A percentile compares a stretch with the other conserved stretches of the same genome.
phyloP scores from a whole-genome alignment of 2,797 vertebrate species.

The Enteromius anoplus region DNA sequence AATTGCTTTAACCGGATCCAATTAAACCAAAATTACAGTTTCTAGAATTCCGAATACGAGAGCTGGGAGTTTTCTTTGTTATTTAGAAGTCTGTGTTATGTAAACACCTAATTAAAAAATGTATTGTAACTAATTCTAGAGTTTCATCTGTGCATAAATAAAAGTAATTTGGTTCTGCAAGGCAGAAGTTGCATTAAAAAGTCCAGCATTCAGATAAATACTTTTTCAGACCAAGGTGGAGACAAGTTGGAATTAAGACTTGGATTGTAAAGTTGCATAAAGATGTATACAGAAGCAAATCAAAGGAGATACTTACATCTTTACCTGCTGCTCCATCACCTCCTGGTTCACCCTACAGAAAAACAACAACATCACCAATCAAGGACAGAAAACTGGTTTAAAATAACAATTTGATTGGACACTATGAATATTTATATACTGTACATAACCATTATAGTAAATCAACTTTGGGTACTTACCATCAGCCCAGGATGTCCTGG shows the following conservation, averaged over 20 bases:
- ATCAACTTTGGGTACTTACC: conserved; percentile 72
- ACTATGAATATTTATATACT: background rate
- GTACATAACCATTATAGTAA: background rate
- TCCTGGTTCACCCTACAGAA: conserved; percentile 87
- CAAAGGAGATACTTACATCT: conserved; percentile 81
- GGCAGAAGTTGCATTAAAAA: background rate
- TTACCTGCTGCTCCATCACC: conserved; percentile 84
- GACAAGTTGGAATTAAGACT: background rate
- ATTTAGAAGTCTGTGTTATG: background rate
- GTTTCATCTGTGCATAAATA: background rate
- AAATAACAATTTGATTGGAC: background rate
- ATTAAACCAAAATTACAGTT: background rate
- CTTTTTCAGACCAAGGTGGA: background rate
- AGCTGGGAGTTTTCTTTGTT: background rate
- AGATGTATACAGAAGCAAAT: conserved; percentile 25
- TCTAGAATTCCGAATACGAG: background rate
- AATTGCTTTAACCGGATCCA: background rate
- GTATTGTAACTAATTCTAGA: background rate
- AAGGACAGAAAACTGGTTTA: conserved; percentile 16
- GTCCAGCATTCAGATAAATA: background rate
- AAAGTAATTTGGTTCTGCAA: background rate
- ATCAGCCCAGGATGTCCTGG: conserved; percentile 89
- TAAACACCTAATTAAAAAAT: background rate
- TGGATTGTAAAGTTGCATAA: background rate
- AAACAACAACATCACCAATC: conserved; percentile 11